Base-by-base conservation (phyloP, 2,113 vertebrate genomes). In the Choloepus hoffmanni region DNA sequence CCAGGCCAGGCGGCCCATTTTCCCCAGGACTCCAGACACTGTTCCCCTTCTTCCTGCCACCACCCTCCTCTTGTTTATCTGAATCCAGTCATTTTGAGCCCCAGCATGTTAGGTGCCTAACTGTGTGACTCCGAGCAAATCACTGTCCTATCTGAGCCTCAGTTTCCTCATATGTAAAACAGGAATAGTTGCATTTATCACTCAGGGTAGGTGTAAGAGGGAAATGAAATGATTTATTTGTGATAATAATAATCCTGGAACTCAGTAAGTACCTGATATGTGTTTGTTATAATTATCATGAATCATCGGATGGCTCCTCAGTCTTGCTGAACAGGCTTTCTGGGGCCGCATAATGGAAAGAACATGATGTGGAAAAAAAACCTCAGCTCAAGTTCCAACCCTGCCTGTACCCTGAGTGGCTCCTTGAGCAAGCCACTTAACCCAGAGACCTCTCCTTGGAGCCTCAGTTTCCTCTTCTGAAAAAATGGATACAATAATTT, bases 381-480 rank as follows among this genome's bases (percentile, higher is more conserved):
- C 26, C 23, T 53, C 63, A 62, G 40, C 60, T 92, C n/a, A 1
- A 6, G 26, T 92, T 73, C 62, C 9, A 14, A 58, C 23, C 77
- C 74, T 58, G 21, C 43, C 93, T 82, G 72, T 36, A 48, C 5
- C 28, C 30, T 18, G 28, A 23, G 28, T 28, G 72, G 63, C 72
- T 93, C 19, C 58, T 45, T 77, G 11, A 73, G 72, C 48, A 95
- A 84, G 19, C 11, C 19, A 13, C 18, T 89, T 89, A 43, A n/a
- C 48, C 55, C 94, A 10, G n/a, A 87, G 84, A 88, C 3, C 2
- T 30, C 67, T 74, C 65, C 78, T 40, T 33, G 36, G 24, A 72
- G 36, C 72, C 82, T 97, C 81, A 50, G 48, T 92, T 70, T 97
- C 78, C 68, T 48, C 81, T 45, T 95, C 82, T 76, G 73, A 53